Evolutionary conservation across 2,113 vertebrate species (phyloP), one percentile per base, ranked within the genome.

Genomic region (Athene cunicularia): DNA sequence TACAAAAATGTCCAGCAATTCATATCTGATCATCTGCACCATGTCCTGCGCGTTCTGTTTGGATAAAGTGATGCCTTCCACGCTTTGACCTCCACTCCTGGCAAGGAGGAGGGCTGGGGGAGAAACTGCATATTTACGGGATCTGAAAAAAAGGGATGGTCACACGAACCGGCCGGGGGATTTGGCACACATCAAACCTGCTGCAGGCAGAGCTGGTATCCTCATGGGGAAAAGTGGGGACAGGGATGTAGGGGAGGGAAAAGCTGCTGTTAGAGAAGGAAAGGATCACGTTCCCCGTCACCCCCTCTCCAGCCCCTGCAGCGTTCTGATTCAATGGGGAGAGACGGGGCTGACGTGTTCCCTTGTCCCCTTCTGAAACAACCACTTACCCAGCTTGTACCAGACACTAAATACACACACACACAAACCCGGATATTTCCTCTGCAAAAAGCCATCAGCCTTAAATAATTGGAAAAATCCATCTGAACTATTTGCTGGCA

Each of bases 81-180:
- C 79, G 14, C 77, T 88, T 37, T 10, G 77, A 81, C 74, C 95
- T 90, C 98, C 67, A 1, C 96, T 97, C 23, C 97, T 98, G 82
- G 98, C 98, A 24, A 99, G 96, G 85, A 99, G 94, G 33, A 99
- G 90, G 21, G 98, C 98, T 43, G 99, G 99, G 26, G 98, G 98
- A 52, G 96, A 88, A 67, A 98, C 96, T 0, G 83, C 39, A 11
- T 98, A 98, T 67, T 98, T 98, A 39, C 39, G 95, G 85, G 98
- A 98, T 96, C 99, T 99, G 94, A 15, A 90, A 85, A 90, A 84
- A 88, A 95, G 16, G n/a, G 26, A 71, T 15, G 35, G 92, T 58
- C 73, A 90, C 72, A 82, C 88, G 74, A 88, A 39, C 30, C 20
- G 59, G 81, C n/a, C 1, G 28, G 17, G 67, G 60, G 27, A 64